These are phyloP conservation scores for Drosophila macrothrix DNA, from an alignment of 2,888 invertebrate species.

Conservation along the genomic window DNA sequence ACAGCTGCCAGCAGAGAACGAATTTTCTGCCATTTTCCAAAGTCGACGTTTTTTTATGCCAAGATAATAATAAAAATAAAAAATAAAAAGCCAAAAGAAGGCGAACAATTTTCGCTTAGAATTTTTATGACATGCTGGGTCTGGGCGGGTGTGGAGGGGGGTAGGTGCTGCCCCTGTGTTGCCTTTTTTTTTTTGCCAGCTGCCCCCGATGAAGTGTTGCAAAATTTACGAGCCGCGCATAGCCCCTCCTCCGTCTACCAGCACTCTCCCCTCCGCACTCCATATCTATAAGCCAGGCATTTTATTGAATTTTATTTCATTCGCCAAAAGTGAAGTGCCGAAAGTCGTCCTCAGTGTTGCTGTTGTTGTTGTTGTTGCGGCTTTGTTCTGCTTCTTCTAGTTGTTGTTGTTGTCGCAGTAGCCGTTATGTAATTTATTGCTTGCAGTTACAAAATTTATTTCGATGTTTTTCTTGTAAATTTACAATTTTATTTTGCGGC, in stretches of 20 bases:
- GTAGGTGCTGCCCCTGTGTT: background rate
- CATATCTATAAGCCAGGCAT: conserved; percentile 25
- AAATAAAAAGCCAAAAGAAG: conserved; percentile 51
- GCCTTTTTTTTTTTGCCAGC: background rate
- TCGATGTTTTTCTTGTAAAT: conserved; percentile 73
- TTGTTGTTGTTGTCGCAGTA: conserved; percentile 45
- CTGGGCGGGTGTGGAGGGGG: background rate
- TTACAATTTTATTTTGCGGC: conserved; percentile 67
- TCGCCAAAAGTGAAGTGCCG: conserved; percentile 64
- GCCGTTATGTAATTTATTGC: conserved; percentile 74
- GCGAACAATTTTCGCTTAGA: conserved; percentile 56
- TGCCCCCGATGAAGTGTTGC: background rate
- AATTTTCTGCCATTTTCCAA: conserved; percentile 52
- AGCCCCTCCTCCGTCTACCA: background rate
- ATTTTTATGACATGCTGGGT: conserved; percentile 53
- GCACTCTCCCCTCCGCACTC: conserved; percentile 42
- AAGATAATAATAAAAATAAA: conserved; percentile 39
- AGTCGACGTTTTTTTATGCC: conserved; percentile 64
- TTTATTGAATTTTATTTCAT: conserved; percentile 77
- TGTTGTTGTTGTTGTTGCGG: conserved; percentile 33
- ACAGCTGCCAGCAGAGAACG: conserved; percentile 49
- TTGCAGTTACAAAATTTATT: conserved; percentile 80
- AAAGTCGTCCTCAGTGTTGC: conserved; percentile 44
- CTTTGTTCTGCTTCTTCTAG: conserved; percentile 3
- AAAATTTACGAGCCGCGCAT: background rate